Percentiles rank a stretch among this genome's conserved stretches.
phyloP scores from a whole-genome alignment of 2,797 vertebrate genomes.

The Aselliscus stoliczkanus region DNA sequence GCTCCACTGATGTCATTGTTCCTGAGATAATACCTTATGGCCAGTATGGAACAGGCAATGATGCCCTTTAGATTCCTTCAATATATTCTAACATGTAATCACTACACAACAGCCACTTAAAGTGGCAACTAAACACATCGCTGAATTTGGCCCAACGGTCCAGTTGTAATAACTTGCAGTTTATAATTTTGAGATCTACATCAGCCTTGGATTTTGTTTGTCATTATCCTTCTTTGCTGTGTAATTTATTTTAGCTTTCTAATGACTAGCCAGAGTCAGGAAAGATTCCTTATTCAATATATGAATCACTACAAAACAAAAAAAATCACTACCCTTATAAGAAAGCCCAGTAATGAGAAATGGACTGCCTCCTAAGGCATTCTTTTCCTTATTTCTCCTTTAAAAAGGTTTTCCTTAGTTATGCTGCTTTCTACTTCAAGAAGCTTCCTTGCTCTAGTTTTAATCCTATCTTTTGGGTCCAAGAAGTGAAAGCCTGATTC shows the following conservation, averaged over 20 bases:
- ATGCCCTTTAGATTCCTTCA: neutral
- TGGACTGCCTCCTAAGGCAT: neutral
- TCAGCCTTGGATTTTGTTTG: neutral
- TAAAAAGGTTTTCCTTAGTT: neutral
- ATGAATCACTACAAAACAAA: neutral
- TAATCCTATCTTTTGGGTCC: neutral
- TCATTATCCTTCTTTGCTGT: neutral
- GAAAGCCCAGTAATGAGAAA: neutral
- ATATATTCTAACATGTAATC: neutral
- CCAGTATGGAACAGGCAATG: neutral
- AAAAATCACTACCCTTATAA: neutral
- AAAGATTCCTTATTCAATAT: neutral
- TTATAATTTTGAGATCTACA: neutral
- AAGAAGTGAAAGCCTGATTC: neutral
- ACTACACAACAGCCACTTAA: neutral
- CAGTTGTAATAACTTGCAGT: neutral
- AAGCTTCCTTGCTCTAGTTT: neutral
- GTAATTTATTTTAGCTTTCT: neutral
- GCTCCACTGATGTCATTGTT: neutral
- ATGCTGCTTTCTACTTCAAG: neutral
- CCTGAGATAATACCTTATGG: neutral
- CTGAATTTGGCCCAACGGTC: neutral
- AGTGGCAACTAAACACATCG: neutral
- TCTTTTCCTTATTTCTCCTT: neutral
- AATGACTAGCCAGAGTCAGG: neutral